Base-by-base conservation (phyloP, 1,140 invertebrate genomes). In the Magallana ariakensis region DNA sequence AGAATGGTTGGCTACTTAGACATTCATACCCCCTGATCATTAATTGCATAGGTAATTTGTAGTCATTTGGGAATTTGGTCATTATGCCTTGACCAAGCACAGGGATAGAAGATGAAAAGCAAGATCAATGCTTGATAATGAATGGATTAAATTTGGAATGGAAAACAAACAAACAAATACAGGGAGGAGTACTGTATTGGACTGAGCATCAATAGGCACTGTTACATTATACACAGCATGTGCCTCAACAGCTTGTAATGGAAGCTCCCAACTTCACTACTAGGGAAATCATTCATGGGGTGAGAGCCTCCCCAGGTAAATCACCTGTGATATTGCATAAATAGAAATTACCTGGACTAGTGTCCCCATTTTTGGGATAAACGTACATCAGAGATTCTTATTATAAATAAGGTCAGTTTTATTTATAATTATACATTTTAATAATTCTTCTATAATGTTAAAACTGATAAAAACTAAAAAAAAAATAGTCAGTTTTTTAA, bases 131-230 rank as follows among this genome's bases (percentile, higher is more conserved):
- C 9, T 75, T 26, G 66, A 75, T 75, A 26, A 46, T 75, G 66
- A 75, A 46, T 75, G 22, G 66, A 75, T 75, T 75, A 75, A 75
- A 26, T 75, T 75, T 75, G 66, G 66, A 75, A 75, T 75, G 22
- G 66, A 75, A 75, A 75, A 75, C 66, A 75, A 75, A 75, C 66
- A 75, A 75, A 75, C 66, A 75, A 26, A 60, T n/a, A 60, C 22
- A 26, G 66, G 66, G 66, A 75, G 66, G 5, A 5, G 33, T 46
- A 46, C 22, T 75, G 1, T 75, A 75, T 33, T 33, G 22, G 19
- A 26, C 19, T 75, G 66, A 75, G 22, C 22, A 26, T 75, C 66
- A 75, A 75, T 75, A 75, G 66, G 66, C 10, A 26, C 66, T 75
- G 66, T 75, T 75, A 75, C 66, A 75, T 4, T 46, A 46, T 46